These are phyloP conservation scores for Euwallacea fornicatus DNA, from an alignment of 1,140 invertebrate species.

Conservation along the genomic window DNA sequence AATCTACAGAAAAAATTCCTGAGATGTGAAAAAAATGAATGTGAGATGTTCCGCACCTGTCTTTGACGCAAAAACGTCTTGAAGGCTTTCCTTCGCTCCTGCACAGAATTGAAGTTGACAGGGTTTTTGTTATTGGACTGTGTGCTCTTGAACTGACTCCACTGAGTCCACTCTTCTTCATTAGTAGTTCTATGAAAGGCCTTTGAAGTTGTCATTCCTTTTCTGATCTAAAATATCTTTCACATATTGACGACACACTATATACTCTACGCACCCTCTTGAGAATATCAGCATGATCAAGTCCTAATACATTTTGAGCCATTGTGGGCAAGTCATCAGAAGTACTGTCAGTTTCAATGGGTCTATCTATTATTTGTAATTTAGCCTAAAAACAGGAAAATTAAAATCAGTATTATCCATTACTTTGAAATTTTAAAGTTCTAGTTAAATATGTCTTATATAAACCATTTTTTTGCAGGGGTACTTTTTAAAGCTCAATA, in stretches of 20 bases:
- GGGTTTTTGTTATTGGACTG: conserved; percentile 22
- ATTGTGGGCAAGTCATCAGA: conserved; percentile 58
- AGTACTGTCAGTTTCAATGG: not conserved
- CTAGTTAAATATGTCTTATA: too few relatives aligned
- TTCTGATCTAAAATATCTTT: conserved; percentile 18
- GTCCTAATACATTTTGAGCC: conserved; percentile 70
- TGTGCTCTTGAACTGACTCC: conserved; percentile 18
- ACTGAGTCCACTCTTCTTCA: conserved; percentile 7
- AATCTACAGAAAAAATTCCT: conserved; percentile 30
- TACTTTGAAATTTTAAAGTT: too few relatives aligned
- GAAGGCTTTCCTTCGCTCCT: conserved; percentile 44
- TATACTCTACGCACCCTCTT: conserved; percentile 37
- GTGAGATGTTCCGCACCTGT: conserved; percentile 35
- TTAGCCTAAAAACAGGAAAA: too few relatives aligned
- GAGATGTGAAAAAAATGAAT: conserved; percentile 3
- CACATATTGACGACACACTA: not conserved
- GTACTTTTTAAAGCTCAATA: not conserved
- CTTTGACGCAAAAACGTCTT: conserved; percentile 42
- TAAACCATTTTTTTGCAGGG: not conserved
- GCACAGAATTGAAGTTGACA: conserved; percentile 16
- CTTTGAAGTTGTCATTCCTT: conserved; percentile 17
- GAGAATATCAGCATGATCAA: conserved; percentile 69
- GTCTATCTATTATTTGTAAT: not conserved
- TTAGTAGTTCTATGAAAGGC: conserved; percentile 8
- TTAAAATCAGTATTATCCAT: too few relatives aligned